Percentiles rank a stretch among this genome's conserved stretches.
phyloP scores from a whole-genome alignment of 2,797 vertebrate species.

The Hyperoplus lanceolatus region DNA sequence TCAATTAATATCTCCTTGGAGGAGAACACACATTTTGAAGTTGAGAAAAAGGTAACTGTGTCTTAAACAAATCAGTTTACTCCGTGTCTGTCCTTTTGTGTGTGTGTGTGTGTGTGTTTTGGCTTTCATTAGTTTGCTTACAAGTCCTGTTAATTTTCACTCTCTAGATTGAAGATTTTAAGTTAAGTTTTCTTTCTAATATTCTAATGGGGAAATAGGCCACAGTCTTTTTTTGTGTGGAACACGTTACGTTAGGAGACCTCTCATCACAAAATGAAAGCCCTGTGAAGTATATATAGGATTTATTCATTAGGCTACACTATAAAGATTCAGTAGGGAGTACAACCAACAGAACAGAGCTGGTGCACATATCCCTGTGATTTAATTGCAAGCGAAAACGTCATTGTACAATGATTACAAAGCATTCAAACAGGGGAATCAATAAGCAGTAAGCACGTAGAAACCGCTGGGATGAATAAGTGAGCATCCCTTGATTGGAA shows the following conservation, averaged over 20 bases:
- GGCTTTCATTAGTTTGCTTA: not conserved
- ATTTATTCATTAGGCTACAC: not conserved
- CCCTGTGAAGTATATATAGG: not conserved
- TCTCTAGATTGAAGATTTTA: not conserved
- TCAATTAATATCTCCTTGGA: conserved; percentile 56
- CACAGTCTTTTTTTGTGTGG: not conserved
- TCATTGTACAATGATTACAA: conserved; percentile 10
- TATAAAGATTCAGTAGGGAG: not conserved
- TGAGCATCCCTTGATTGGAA: not conserved
- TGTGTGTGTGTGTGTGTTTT: conserved; percentile 1
- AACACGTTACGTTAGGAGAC: not conserved
- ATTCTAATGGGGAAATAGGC: conserved; percentile 1
- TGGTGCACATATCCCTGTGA: not conserved
- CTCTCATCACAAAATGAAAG: not conserved
- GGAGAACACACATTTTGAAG: conserved; percentile 41
- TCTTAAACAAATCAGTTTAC: conserved; percentile 1
- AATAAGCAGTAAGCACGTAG: conserved; percentile 16
- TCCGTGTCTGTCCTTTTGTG: not conserved
- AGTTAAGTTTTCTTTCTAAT: not conserved
- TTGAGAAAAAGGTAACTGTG: conserved; percentile 18
- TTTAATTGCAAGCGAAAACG: conserved; percentile 18
- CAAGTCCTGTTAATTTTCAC: not conserved
- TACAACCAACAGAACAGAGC: not conserved
- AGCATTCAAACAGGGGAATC: not conserved
- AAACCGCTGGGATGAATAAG: not conserved